Conservation (phyloP, 2,797 vertebrate species). For the Syncerus caffer region DNA sequence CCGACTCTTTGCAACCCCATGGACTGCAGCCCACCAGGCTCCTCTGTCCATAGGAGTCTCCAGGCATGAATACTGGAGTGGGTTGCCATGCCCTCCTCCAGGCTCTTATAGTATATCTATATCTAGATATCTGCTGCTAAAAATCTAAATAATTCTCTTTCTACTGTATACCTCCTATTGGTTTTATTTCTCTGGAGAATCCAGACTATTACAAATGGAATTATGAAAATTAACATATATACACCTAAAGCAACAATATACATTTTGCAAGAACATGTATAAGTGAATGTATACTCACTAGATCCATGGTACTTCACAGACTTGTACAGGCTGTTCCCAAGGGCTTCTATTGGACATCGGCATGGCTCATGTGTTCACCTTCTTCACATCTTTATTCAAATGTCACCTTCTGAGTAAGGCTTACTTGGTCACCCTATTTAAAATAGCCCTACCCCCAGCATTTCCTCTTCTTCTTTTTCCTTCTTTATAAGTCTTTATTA, state of each 20-base stretch:
- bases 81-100: not conserved
- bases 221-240: not conserved
- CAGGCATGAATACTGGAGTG: not conserved
- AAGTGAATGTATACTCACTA: not conserved
- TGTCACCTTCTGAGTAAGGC: not conserved
- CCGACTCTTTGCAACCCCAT: not conserved
- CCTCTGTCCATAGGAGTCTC: not conserved
- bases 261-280: not conserved
- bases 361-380: rapidly evolving
- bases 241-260: not conserved
- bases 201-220: not conserved
- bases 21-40: not conserved
- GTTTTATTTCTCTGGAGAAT: not conserved
- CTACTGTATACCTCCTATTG: not conserved
- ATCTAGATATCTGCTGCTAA: not conserved
- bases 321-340: not conserved
- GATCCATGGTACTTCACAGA: too few species aligned
- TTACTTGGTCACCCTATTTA: not conserved
- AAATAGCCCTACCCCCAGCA: not conserved
- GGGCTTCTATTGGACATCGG: not conserved
- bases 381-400: not conserved
- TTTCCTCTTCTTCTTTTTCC: not conserved
- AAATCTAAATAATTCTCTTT: not conserved
- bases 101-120: not conserved
- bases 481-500: not conserved